phyloP scores from a whole-genome alignment of 2,113 vertebrate genomes.

The Pomatorhinus ruficollis region DNA sequence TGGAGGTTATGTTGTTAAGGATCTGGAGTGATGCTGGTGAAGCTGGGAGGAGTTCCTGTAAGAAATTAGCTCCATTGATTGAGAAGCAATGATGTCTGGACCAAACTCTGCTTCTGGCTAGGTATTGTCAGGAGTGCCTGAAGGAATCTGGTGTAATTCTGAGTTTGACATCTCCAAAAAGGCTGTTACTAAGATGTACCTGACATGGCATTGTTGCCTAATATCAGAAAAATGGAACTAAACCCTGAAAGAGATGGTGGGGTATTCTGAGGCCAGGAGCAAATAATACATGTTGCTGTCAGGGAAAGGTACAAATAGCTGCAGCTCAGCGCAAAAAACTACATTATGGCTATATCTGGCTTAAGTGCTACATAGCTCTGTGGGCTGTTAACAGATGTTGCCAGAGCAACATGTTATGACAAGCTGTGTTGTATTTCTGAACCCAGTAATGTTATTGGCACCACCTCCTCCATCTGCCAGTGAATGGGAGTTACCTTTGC shows the following conservation, averaged over 20 bases:
- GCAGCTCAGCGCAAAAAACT: conserved; percentile 5
- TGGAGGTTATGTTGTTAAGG: background rate
- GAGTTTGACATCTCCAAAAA: background rate
- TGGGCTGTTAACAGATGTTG: conserved; percentile 60
- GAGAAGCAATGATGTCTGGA: background rate
- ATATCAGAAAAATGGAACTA: background rate
- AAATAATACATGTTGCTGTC: conserved; percentile 4
- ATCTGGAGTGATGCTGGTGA: background rate
- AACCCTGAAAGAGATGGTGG: background rate
- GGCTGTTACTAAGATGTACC: background rate
- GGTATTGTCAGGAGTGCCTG: background rate
- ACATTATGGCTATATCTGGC: conserved; percentile 45
- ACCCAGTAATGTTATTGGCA: conserved; percentile 18
- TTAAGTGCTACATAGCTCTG: conserved; percentile 49
- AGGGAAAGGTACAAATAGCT: conserved; percentile 37
- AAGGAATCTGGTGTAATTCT: background rate
- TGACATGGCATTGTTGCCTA: background rate
- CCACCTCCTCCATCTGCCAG: conserved; percentile 5
- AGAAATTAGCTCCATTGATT: background rate
- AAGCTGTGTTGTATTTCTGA: conserved; percentile 50
- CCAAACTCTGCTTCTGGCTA: background rate
- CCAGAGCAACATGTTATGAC: conserved; percentile 61
- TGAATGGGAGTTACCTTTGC: conserved; percentile 21
- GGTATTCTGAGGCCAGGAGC: conserved; percentile 36
- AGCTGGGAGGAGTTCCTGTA: background rate